phyloP scores from a whole-genome alignment of 2,797 vertebrate species.

The Gymnoscopelus microlampas region DNA sequence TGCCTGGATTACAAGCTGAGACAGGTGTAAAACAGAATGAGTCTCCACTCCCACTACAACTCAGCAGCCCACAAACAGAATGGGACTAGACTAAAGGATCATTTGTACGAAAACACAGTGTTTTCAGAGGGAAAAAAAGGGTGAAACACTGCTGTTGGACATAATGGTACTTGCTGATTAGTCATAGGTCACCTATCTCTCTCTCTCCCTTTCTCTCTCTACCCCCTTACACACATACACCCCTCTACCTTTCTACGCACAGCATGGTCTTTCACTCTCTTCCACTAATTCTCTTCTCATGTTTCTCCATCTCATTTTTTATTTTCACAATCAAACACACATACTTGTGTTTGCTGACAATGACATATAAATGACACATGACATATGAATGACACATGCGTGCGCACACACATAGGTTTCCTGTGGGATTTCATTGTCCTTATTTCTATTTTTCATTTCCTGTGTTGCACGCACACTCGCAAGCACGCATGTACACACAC shows the following conservation, averaged over 20 bases:
- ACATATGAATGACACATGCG: neutral
- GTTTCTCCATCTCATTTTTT: conserved; percentile 18
- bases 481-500: neutral
- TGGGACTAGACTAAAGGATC: too few species aligned
- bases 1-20: neutral
- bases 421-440: neutral
- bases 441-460: conserved; percentile 24
- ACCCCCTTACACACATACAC: neutral
- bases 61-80: too few species aligned
- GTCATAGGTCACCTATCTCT: neutral
- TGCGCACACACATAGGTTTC: conserved; percentile 5
- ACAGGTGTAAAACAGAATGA: neutral
- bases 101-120: too few species aligned
- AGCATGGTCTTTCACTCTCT: neutral
- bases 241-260: neutral
- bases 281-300: conserved; percentile 10
- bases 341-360: neutral
- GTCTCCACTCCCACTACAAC: neutral
- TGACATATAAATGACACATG: conserved; percentile 3
- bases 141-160: too few species aligned
- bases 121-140: too few species aligned
- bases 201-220: neutral
- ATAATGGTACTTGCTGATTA: conserved; percentile 11
- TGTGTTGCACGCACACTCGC: neutral
- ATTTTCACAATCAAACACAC: neutral